Conservation (phyloP, 92 coral and sea anemone genomes). For the Heteractis magnifica region DNA sequence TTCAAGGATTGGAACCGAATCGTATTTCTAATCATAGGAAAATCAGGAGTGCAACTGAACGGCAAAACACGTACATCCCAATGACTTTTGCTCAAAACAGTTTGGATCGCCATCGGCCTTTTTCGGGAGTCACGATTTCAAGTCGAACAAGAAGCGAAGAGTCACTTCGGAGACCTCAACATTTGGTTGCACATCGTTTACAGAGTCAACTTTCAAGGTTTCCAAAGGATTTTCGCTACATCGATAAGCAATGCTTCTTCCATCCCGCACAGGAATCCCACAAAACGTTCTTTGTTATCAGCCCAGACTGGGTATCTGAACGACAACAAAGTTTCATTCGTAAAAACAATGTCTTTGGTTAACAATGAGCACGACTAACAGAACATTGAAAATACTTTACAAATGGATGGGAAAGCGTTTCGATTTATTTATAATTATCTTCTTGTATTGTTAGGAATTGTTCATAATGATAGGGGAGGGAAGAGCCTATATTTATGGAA, state of each 20-base stretch:
- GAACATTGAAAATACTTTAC: too few relatives aligned
- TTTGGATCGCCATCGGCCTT: conserved; percentile 32
- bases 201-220: conserved; percentile 76
- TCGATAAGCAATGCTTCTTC: conserved; percentile 83
- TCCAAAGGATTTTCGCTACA: conserved; percentile 76
- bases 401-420: too few relatives aligned
- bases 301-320: conserved; percentile 91
- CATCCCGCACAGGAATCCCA: conserved; percentile 65
- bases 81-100: conserved; percentile 13
- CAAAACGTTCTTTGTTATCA: conserved; percentile 68
- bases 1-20: conserved; percentile 73
- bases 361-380: not conserved
- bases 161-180: conserved; percentile 55
- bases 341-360: conserved; percentile 79
- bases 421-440: too few relatives aligned
- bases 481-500: too few relatives aligned
- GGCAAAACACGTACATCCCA: conserved; percentile 1
- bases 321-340: conserved; percentile 49
- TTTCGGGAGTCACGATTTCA: conserved; percentile 32
- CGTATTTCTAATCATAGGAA: conserved; percentile 26
- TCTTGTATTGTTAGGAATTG: too few relatives aligned
- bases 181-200: conserved; percentile 71
- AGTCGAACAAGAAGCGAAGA: conserved; percentile 63
- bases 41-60: conserved; percentile 43
- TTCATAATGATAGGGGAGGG: too few relatives aligned